These are phyloP conservation scores for Steinernema hermaphroditum DNA, from an alignment of 2,888 invertebrate genomes.

Conservation along the genomic window DNA sequence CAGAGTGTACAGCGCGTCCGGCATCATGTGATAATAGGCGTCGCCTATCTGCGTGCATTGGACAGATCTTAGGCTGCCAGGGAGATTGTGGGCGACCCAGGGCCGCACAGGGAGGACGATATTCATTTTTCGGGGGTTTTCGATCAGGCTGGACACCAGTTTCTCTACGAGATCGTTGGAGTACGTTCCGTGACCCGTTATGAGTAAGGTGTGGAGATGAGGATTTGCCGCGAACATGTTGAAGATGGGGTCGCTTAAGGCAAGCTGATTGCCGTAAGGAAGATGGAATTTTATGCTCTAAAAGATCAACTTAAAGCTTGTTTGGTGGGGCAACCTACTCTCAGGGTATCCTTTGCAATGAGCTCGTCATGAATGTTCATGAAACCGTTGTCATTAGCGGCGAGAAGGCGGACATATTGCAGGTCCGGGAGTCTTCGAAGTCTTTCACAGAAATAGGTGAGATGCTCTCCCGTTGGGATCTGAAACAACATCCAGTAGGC, in stretches of 20 bases:
- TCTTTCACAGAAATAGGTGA: constrained; percentile 13
- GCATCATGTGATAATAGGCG: not conserved
- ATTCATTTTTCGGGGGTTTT: not conserved
- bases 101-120: constrained; percentile 5
- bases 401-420: not conserved
- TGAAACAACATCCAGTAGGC: not conserved
- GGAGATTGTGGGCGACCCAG: constrained; percentile 12
- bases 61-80: not conserved
- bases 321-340: too few species aligned
- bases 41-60: not conserved
- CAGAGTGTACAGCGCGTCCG: not conserved
- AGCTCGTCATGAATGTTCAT: not conserved
- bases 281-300: not conserved
- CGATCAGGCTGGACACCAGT: not conserved
- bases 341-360: not conserved
- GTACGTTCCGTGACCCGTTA: constrained; percentile 12
- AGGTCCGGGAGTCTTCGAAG: not conserved
- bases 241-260: not conserved
- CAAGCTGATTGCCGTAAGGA: not conserved
- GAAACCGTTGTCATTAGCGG: not conserved
- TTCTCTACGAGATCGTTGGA: not conserved
- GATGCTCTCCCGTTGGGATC: not conserved
- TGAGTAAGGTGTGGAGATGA: not conserved
- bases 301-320: not conserved
- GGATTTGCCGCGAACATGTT: not conserved